These are phyloP conservation scores for Tychaedon coryphoeus DNA, from an alignment of 2,113 vertebrate genomes.

Conservation along the genomic window DNA sequence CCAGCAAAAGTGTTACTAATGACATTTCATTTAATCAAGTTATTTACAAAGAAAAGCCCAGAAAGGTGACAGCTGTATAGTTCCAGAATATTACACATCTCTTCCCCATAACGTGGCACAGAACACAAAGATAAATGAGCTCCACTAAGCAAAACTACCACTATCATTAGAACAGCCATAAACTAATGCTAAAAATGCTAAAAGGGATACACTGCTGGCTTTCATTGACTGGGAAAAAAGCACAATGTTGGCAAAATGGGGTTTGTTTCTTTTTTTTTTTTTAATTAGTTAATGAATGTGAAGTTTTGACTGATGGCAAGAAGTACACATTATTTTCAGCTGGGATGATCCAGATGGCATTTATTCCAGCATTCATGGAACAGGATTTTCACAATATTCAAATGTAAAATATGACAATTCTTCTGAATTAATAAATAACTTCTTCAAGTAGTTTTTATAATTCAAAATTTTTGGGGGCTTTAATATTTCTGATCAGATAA, in stretches of 20 bases:
- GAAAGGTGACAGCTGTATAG: not conserved
- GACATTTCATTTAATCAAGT: not conserved
- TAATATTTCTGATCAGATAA: constrained; percentile 35
- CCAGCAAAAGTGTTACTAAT: not conserved
- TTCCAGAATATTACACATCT: not conserved
- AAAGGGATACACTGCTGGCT: not conserved
- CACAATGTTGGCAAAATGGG: not conserved
- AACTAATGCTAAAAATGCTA: not conserved
- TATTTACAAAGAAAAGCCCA: not conserved
- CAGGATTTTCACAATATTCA: constrained; percentile 20
- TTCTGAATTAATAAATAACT: constrained; percentile 57
- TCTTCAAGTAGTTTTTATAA: constrained; percentile 45
- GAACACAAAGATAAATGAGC: not conserved
- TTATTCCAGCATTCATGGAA: constrained; percentile 23
- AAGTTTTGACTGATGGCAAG: constrained; percentile 50
- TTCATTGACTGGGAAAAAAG: not conserved
- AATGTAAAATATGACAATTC: constrained; percentile 47
- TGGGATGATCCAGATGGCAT: constrained; percentile 9
- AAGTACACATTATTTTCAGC: constrained; percentile 10
- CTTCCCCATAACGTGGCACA: not conserved
- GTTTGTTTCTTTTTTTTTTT: not conserved
- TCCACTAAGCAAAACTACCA: not conserved
- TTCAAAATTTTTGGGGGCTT: not conserved
- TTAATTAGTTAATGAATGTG: constrained; percentile 3
- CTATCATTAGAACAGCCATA: not conserved